These are phyloP conservation scores for Lagodon rhomboides DNA, from an alignment of 2,797 vertebrate genomes.

Conservation along the genomic window DNA sequence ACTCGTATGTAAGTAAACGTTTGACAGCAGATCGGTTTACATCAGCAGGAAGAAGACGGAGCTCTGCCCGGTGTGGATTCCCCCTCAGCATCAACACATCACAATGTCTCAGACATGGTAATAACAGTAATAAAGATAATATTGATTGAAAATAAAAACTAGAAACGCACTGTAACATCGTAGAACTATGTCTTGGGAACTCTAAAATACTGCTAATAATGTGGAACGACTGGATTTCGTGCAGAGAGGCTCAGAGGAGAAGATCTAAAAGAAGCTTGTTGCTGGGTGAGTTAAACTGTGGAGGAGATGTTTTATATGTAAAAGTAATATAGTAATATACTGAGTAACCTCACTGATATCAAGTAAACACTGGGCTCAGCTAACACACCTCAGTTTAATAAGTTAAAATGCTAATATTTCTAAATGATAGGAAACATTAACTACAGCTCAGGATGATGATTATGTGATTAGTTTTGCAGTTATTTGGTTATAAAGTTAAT, in stretches of 20 bases:
- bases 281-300: too few species aligned
- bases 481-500: background rate
- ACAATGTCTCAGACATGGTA: background rate
- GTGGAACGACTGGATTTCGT: too few species aligned
- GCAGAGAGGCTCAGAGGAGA: too few species aligned
- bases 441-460: background rate
- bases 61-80: background rate
- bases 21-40: background rate
- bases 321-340: too few species aligned
- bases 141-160: background rate
- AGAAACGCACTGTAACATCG: background rate
- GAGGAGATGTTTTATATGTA: too few species aligned
- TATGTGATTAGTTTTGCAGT: background rate
- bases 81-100: background rate
- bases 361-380: too few species aligned
- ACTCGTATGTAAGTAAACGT: background rate
- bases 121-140: background rate
- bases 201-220: background rate
- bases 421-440: too few species aligned
- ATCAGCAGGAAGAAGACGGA: background rate
- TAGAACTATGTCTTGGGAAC: background rate
- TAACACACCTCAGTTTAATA: background rate
- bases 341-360: too few species aligned
- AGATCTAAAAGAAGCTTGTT: too few species aligned
- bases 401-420: background rate